Conservation (phyloP, 2,888 invertebrate genomes). For the Cerastoderma edule region DNA sequence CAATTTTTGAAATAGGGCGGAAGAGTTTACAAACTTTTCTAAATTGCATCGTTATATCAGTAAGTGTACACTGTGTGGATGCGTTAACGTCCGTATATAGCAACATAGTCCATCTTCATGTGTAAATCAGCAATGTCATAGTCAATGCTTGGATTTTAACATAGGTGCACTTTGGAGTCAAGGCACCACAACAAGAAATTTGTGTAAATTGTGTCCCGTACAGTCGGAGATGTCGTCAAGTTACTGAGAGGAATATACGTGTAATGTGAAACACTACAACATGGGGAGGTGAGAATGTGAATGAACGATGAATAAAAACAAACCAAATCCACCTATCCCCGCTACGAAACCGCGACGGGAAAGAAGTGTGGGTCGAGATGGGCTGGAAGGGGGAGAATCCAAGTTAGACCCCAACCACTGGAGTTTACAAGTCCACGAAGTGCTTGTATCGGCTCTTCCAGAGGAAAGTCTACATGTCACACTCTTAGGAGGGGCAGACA, state of each 20-base stretch:
- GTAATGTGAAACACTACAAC: neutral
- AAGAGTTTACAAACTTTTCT: constrained; percentile 61
- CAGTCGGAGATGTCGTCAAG: constrained; percentile 30
- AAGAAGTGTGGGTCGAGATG: constrained; percentile 52
- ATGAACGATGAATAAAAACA: constrained; percentile 17
- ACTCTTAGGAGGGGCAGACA: constrained; percentile 85
- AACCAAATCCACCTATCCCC: constrained; percentile 55
- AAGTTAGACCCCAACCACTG: constrained; percentile 81
- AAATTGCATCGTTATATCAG: constrained; percentile 25
- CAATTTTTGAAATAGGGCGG: constrained; percentile 72
- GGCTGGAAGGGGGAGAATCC: constrained; percentile 38
- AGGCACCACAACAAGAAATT: constrained; percentile 9
- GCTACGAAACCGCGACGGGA: constrained; percentile 40
- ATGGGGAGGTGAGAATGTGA: constrained; percentile 10
- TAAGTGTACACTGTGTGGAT: neutral
- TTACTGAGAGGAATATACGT: neutral
- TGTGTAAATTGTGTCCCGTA: constrained; percentile 19
- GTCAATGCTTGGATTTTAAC: constrained; percentile 2
- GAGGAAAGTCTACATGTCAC: constrained; percentile 84
- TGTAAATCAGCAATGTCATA: neutral
- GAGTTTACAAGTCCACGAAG: constrained; percentile 84
- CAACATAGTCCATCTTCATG: neutral
- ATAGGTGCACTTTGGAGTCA: neutral
- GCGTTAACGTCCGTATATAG: neutral
- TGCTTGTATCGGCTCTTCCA: constrained; percentile 83